Base-by-base conservation (phyloP, 2,888 invertebrate genomes). In the Acronicta leporina region DNA sequence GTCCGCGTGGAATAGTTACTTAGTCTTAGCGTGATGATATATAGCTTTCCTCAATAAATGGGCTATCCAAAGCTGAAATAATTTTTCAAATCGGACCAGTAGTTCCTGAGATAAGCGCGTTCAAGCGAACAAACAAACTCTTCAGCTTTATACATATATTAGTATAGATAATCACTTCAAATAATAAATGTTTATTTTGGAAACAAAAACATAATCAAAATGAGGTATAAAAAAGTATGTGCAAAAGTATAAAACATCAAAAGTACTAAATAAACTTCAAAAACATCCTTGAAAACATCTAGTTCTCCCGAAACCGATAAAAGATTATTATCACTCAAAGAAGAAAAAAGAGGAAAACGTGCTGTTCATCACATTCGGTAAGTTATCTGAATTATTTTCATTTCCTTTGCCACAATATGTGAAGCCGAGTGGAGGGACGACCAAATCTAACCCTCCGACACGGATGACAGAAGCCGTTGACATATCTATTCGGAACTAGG, bases 361-460 rank as follows among this genome's bases (percentile, higher is more conserved):
- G 8, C 44, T 38, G 56, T 42, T 5, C 8, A 25, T 38, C 68
- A 68, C 69, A 45, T 57, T n/a, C 45, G 57, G 69, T 63, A 70
- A 68, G 50, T 73, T 70, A 70, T 46, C 68, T 51, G 48, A 43
- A 52, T 73, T 63, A 73, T 61, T 68, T 63, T 67, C 72, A 51
- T 63, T 67, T 52, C 52, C 50, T 60, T 62, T 48, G 48, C 56
- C 62, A 60, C 68, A 65, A 64, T 71, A 67, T 55, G 40, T 46
- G 47, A 59, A 53, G 71, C 63, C 63, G 63, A 62, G 62, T 63
- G 48, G 58, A 4, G 52, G 65, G 41, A 53, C 11, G 51, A 59
- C 65, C 68, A 62, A 70, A 71, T 74, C 79, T 72, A 71, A 77
- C 73, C 74, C 64, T 40, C 11, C 20, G 59, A 68, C 68, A 56